Evolutionary conservation across 2,113 vertebrate species (phyloP), one percentile per base, ranked within the genome.

Genomic region (Cheilinus undulatus): DNA sequence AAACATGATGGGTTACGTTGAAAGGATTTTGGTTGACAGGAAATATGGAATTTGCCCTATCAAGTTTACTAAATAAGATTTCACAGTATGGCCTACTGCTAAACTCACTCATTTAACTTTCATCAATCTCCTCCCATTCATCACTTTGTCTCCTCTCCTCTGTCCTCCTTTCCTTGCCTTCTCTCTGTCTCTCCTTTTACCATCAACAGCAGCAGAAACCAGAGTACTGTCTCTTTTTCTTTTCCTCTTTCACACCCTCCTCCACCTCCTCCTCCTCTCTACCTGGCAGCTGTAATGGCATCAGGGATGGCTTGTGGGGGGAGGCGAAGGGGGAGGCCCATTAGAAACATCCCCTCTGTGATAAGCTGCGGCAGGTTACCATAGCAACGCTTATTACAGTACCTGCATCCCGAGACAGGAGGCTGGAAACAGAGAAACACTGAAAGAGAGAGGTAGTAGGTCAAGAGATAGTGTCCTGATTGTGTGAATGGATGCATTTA

Each of bases 341-440:
- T 80, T 86, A 70, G 71, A 70, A 79, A 71, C 61, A 73, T 79
- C 65, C 78, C 74, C 72, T 76, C 71, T 70, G 70, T 81, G 64
- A 75, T 82, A 56, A 84, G 68, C 77, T 78, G 73, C 67, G 76
- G 71, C 65, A 51, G 53, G 85, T 89, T 74, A 51, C 87, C 62
- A 63, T 85, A 54, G 85, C 77, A 76, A 87, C 68, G 11, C 42
- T 49, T 82, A 73, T 85, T 83, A 67, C 71, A 58, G 34, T 73
- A 80, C 69, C 73, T 86, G 75, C 62, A 75, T 61, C 65, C 48
- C 2, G 42, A 64, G 59, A 73, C 0, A 11, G 45, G 30, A 27
- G 20, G 59, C 32, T 20, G 23, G 73, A 24, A 32, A 56, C 10
- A 13, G 34, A 36, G 34, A 26, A 17, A 51, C 53, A 78, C 36